Evolutionary conservation across 1,140 invertebrate genomes (phyloP).

Genomic region (Procambarus virginalis): DNA sequence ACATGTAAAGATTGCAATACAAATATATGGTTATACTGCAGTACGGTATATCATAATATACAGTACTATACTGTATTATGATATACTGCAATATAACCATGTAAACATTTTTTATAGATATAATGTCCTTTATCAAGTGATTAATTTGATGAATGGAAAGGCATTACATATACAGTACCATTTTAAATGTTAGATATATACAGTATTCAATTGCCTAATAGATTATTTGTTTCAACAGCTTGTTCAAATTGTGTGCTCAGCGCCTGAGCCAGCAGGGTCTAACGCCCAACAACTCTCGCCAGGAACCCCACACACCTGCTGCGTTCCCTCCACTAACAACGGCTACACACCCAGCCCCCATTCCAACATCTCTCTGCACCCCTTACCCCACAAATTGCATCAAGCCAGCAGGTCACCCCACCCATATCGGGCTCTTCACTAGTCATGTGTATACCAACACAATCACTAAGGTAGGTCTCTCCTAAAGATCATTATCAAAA

Average conservation of each 20-base stretch:
- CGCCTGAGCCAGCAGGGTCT: slow-evolving; percentile 62
- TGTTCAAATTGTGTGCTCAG: slow-evolving; percentile 69
- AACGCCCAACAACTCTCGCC: slow-evolving; percentile 82
- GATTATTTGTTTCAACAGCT: slow-evolving; percentile 26
- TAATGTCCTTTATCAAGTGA: no score
- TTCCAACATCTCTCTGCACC: slow-evolving; percentile 72
- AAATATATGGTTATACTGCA: no score
- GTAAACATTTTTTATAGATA: no score
- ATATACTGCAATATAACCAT: no score
- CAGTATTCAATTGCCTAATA: no score
- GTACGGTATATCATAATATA: no score
- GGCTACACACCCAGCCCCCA: slow-evolving; percentile 75
- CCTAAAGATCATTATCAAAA: not conserved
- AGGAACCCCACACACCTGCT: slow-evolving; percentile 79
- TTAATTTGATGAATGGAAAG: no score
- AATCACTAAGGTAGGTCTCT: slow-evolving; percentile 70
- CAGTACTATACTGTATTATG: no score
- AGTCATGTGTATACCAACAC: slow-evolving; percentile 75
- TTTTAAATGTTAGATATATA: no score
- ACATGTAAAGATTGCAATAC: no score
- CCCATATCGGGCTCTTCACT: slow-evolving; percentile 75
- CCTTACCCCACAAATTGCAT: slow-evolving; percentile 37
- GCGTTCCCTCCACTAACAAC: slow-evolving; percentile 75
- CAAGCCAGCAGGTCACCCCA: slow-evolving; percentile 68
- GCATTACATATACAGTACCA: no score